These are phyloP conservation scores for Burhinus oedicnemus DNA, from an alignment of 2,113 vertebrate genomes.

Conservation along the genomic window DNA sequence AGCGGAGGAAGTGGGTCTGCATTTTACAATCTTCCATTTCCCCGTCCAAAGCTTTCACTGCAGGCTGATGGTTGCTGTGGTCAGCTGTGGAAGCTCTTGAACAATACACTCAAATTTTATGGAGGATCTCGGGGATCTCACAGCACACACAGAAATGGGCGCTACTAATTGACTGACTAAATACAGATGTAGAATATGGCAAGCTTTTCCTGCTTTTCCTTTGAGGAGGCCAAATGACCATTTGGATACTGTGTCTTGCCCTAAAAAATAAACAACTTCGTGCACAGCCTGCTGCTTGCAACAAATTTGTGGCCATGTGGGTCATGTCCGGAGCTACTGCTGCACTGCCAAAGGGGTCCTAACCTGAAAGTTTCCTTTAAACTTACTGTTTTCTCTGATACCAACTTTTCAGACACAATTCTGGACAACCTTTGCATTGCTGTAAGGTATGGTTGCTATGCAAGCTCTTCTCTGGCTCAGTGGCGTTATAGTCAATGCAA, in stretches of 20 bases:
- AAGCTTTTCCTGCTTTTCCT: background rate
- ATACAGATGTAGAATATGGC: background rate
- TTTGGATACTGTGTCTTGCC: background rate
- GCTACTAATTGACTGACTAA: background rate
- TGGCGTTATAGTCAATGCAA: background rate
- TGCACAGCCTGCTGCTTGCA: background rate
- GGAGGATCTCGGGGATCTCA: background rate
- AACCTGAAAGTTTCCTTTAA: background rate
- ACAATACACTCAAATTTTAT: background rate
- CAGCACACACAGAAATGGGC: background rate
- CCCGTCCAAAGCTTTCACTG: background rate
- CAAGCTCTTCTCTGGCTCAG: background rate
- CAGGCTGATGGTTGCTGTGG: background rate
- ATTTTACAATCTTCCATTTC: background rate
- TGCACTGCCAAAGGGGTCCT: background rate
- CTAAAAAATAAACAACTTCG: background rate
- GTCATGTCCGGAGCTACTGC: background rate
- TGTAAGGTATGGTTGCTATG: background rate
- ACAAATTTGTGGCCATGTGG: background rate
- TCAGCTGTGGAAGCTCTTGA: background rate
- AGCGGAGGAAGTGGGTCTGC: background rate
- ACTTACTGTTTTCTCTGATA: background rate
- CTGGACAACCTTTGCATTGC: background rate
- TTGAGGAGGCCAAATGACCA: background rate
- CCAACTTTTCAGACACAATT: background rate